These are phyloP conservation scores for Cydia fagiglandana DNA, from an alignment of 1,140 invertebrate genomes.

Conservation along the genomic window DNA sequence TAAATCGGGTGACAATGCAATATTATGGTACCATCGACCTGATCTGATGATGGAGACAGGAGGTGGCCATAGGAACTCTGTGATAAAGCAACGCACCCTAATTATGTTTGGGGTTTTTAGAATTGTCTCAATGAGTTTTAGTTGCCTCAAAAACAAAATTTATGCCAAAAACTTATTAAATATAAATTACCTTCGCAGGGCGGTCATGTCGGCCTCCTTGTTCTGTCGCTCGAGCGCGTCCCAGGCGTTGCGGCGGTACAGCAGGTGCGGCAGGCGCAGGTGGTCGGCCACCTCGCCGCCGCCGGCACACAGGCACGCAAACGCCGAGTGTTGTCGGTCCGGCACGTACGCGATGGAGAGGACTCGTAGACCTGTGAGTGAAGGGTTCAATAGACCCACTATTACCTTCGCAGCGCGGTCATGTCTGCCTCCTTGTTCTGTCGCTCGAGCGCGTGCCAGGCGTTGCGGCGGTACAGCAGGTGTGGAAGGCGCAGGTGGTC, in stretches of 20 bases:
- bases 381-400: no score
- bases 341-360: conserved; percentile 94
- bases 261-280: conserved; percentile 90
- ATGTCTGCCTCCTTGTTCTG: conserved; percentile 88
- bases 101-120: no score
- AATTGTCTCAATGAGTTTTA: no score
- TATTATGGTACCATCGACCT: no score
- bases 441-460: conserved; percentile 63
- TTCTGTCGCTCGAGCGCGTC: conserved; percentile 62
- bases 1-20: no score
- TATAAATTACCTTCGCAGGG: conserved; percentile 84
- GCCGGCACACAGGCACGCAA: conserved; percentile 90
- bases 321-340: conserved; percentile 92
- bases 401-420: conserved; percentile 86
- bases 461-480: conserved; percentile 85
- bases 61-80: no score
- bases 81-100: no score
- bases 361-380: conserved; percentile 86
- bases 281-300: conserved; percentile 97
- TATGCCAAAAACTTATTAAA: no score
- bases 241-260: conserved; percentile 82
- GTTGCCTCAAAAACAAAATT: no score
- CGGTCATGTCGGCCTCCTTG: conserved; percentile 89
- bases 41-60: no score
- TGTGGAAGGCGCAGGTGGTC: conserved; percentile 94